Percentiles rank a stretch among this genome's conserved stretches.
These are phyloP conservation scores for Anoura caudifer DNA, from an alignment of 2,113 vertebrate genomes.

Conservation along the genomic window DNA sequence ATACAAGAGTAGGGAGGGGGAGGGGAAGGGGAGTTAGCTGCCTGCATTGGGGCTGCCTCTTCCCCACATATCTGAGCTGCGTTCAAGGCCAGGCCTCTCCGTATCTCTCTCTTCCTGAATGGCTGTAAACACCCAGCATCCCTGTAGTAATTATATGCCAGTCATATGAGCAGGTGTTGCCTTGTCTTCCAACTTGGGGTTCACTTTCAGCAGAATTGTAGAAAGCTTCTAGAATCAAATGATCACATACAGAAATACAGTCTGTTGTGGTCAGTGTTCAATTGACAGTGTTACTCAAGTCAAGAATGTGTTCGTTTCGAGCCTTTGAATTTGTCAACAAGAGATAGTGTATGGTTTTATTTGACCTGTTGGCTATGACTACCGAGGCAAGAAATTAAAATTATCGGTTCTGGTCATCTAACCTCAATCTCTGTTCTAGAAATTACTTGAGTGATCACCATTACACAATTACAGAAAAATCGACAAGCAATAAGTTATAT, in stretches of 20 bases:
- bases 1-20: conserved; percentile 56
- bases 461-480: neutral
- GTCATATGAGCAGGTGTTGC: conserved; percentile 43
- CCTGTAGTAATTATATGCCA: conserved; percentile 24
- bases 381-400: conserved; percentile 12
- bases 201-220: conserved; percentile 44
- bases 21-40: conserved; percentile 48
- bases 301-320: neutral
- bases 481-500: neutral
- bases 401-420: neutral
- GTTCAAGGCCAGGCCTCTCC: neutral
- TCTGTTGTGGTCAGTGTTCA: neutral
- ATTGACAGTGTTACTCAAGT: conserved; percentile 27
- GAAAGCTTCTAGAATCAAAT: neutral
- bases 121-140: conserved; percentile 15
- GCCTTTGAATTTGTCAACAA: conserved; percentile 22
- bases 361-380: neutral
- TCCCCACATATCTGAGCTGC: neutral
- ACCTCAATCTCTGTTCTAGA: neutral
- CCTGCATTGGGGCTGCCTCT: conserved; percentile 38
- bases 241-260: neutral
- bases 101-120: neutral
- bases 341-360: neutral
- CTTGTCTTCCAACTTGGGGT: conserved; percentile 48
- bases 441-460: neutral